phyloP scores from a whole-genome alignment of 2,797 vertebrate genomes.

The Manis javanica region DNA sequence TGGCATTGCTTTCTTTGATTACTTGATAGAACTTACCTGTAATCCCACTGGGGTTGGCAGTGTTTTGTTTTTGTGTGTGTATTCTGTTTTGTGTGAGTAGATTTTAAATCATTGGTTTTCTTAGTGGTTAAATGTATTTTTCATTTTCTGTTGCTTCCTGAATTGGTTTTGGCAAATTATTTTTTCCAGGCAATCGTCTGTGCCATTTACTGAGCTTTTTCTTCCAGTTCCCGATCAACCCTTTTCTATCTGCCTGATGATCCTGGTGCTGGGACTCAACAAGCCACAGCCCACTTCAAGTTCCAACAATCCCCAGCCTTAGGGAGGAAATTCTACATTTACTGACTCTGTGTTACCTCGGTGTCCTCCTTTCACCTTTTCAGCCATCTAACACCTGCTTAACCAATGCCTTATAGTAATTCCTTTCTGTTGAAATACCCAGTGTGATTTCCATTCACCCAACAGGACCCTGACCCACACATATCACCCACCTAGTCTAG shows the following conservation, averaged over 20 bases:
- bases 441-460: neutral
- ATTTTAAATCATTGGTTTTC: conserved; percentile 24
- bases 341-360: neutral
- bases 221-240: neutral
- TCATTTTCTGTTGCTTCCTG: conserved; percentile 39
- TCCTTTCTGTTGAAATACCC: neutral
- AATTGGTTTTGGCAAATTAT: neutral
- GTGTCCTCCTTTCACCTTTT: neutral
- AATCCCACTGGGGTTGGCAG: neutral
- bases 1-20: neutral
- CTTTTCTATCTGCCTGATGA: neutral
- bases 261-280: neutral
- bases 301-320: neutral
- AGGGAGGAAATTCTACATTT: neutral
- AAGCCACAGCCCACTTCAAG: neutral
- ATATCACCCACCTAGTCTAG: neutral
- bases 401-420: neutral
- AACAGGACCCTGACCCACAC: neutral
- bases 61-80: neutral
- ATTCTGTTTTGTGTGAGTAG: neutral
- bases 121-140: neutral
- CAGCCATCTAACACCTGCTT: neutral
- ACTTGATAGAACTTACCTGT: conserved; percentile 2
- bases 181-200: neutral
- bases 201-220: neutral